Evolutionary conservation across 2,888 invertebrate species (phyloP), one percentile per base, ranked within the genome.

Genomic region (Eudemis profundana): DNA sequence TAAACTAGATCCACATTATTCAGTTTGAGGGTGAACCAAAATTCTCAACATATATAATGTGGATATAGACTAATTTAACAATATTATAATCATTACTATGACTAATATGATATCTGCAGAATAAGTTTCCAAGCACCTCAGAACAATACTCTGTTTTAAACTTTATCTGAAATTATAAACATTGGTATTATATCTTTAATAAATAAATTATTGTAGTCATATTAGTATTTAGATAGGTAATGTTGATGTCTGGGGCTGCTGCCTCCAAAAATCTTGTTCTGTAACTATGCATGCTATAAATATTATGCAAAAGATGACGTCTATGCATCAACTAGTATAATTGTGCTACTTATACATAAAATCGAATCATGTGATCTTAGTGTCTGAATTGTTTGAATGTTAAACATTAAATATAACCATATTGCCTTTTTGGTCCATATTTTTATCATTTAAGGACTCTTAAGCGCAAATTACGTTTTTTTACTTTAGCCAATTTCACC

Each of bases 181-280:
- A 15, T 42, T 47, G 50, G 42, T 44, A 57, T 51, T 44, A 21
- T 59, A 59, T 59, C 12, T 59, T 44, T 60, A 60, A 65, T 36
- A 15, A 47, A 40, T 60, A 60, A 53, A 65, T 65, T 65, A 65
- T 60, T 60, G 15, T 53, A 53, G 51, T 59, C 23, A 46, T 65
- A 53, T 14, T 60, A 65, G 51, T 47, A 40, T 38, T 47, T 65
- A 65, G 49, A 59, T 59, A 65, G 46, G 51, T 47, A 36, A 33
- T 40, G 21, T 40, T 54, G 29, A 57, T 47, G 33, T 27, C 4
- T 44, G 57, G 44, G 33, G 57, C 27, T 36, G 12, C 38, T 15
- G 21, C 51, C 46, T 51, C 21, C 14, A 27, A 65, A 56, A 46
- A 57, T 38, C 23, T 36, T 57, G 50, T 57, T 23, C 21, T 61